These are phyloP conservation scores for Aphelinus atriplicis DNA, from an alignment of 1,140 invertebrate genomes.

Conservation along the genomic window DNA sequence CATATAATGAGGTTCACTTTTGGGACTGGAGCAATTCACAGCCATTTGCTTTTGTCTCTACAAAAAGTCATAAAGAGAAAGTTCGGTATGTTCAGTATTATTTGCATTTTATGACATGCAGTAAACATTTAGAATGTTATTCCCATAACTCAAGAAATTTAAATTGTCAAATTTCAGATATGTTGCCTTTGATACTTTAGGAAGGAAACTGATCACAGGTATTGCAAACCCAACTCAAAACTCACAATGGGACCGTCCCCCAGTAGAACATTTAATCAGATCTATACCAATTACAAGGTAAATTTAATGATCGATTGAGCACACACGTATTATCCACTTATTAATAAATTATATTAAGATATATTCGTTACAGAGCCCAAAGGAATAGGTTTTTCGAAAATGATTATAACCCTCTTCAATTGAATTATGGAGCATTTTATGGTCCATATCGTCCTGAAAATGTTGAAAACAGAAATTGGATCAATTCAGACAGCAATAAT, in stretches of 20 bases:
- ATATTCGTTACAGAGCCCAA: constrained; percentile 13
- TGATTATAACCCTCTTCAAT: constrained; percentile 42
- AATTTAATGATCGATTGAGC: background rate
- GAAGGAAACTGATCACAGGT: constrained; percentile 85
- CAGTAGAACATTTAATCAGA: constrained; percentile 50
- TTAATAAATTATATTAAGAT: constrained; percentile 36
- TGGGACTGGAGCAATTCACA: constrained; percentile 88
- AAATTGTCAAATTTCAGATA: constrained; percentile 70
- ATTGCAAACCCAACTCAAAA: constrained; percentile 75
- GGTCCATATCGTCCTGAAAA: constrained; percentile 19
- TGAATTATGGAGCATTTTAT: constrained; percentile 45
- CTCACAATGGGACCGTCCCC: constrained; percentile 67
- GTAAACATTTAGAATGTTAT: too few relatives aligned
- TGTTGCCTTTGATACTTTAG: constrained; percentile 85
- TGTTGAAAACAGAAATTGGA: constrained; percentile 25
- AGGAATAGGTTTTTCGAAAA: constrained; percentile 33
- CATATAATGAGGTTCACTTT: constrained; percentile 86
- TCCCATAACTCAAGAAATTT: constrained; percentile 22
- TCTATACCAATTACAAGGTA: constrained; percentile 45
- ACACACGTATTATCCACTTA: background rate
- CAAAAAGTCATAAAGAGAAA: constrained; percentile 79
- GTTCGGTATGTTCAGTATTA: constrained; percentile 69
- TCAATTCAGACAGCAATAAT: constrained; percentile 27
- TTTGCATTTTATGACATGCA: background rate
- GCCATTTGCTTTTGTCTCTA: constrained; percentile 79